phyloP scores from a whole-genome alignment of 2,797 vertebrate genomes.

The Saguinus oedipus region DNA sequence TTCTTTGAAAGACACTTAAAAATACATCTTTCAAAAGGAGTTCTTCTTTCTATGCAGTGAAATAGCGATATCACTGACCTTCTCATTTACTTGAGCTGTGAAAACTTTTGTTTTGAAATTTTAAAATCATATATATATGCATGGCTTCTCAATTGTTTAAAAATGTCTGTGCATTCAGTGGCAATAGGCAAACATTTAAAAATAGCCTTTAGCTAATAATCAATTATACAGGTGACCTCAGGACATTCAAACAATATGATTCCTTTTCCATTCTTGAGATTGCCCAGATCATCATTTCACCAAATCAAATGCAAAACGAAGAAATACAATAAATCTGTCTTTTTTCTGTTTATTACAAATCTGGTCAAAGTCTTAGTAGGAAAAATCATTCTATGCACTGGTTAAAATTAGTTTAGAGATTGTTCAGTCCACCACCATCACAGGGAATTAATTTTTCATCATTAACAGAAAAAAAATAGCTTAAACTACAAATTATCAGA shows the following conservation, averaged over 20 bases:
- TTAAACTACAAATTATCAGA: slow-evolving; percentile 5
- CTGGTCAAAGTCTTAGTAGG: background rate
- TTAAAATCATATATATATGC: background rate
- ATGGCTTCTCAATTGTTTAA: background rate
- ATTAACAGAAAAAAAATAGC: background rate
- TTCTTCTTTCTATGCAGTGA: slow-evolving; percentile 59
- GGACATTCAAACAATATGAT: background rate
- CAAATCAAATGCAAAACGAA: background rate
- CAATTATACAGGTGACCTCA: background rate
- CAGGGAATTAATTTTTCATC: background rate
- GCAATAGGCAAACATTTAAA: background rate
- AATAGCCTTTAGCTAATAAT: background rate
- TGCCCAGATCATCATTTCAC: background rate
- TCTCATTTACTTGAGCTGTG: background rate
- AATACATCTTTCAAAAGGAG: slow-evolving; percentile 81
- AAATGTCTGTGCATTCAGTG: background rate
- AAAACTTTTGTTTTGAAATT: slow-evolving; percentile 68
- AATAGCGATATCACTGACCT: slow-evolving; percentile 41
- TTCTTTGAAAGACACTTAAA: slow-evolving; percentile 85
- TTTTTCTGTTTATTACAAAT: slow-evolving; percentile 13
- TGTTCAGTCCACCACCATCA: background rate
- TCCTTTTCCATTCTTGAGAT: background rate
- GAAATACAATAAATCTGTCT: background rate
- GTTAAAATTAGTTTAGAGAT: background rate
- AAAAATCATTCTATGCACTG: background rate